Evolutionary conservation across 2,888 invertebrate genomes (phyloP), one percentile per base, ranked within the genome.

Genomic region (Harpalus rufipes): DNA sequence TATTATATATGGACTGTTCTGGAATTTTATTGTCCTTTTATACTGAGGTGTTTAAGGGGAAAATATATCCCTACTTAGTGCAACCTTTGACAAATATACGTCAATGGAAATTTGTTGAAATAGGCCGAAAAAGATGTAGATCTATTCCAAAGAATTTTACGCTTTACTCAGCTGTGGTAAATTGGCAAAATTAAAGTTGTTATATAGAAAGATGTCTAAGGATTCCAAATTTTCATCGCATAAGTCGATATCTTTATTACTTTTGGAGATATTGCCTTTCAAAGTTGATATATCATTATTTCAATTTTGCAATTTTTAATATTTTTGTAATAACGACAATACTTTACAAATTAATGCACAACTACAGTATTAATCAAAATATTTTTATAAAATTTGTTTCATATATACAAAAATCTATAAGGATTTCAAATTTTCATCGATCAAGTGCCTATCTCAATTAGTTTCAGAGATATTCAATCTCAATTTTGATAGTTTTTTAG

Each of bases 11-110:
- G 12, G 44, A 12, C 44, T 51, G 44, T 12, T 51, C 12, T 51
- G 44, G 44, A 51, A 51, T 51, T 51, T 51, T 51, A 51, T 51
- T 51, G 44, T 51, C 12, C 44, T 51, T 51, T 51, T 51, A 51
- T 51, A 8, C 44, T 51, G 12, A 51, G 44, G 44, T 51, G 44
- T 51, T 51, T 51, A 51, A 51, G 44, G 44, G 44, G 44, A 51
- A 51, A 51, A 51, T 51, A 51, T 51, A 51, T 51, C 44, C 44
- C 44, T 51, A 51, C 44, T 51, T 51, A 51, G 44, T 51, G 10
- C 44, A 32, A 51, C 44, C 44, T 51, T 51, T 51, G 44, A 51
- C 44, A 51, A 51, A 51, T 51, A 51, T 2, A 12, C 12, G 12
- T 51, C 44, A 51, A 51, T 51, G 44, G 44, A 51, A 1, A 21